Evolutionary conservation across 2,888 invertebrate species (phyloP).

Genomic region (Drosophila siamana): DNA sequence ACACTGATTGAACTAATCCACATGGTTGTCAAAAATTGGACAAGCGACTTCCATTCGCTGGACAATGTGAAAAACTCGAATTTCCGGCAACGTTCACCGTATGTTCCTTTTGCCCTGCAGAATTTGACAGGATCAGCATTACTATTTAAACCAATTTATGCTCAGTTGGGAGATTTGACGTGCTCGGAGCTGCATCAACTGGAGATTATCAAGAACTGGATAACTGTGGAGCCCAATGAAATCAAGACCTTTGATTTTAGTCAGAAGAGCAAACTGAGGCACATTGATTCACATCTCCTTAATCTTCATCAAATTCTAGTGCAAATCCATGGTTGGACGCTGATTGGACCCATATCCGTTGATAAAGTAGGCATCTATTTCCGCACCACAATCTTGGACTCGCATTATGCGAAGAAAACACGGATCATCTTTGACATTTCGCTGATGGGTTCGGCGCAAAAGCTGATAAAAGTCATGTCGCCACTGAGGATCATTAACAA

Average conservation of each 20-base stretch:
- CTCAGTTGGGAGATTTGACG: slow-evolving; percentile 88
- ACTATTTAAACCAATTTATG: slow-evolving; percentile 93
- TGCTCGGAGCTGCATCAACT: slow-evolving; percentile 80
- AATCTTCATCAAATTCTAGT: slow-evolving; percentile 95
- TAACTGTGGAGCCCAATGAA: slow-evolving; percentile 90
- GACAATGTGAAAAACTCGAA: slow-evolving; percentile 56
- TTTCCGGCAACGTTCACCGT: slow-evolving; percentile 93
- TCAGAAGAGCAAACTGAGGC: slow-evolving; percentile 89
- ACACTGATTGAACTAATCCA: slow-evolving; percentile 93
- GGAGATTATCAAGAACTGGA: slow-evolving; percentile 88
- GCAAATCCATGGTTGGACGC: slow-evolving; percentile 95
- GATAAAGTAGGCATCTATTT: slow-evolving; percentile 98
- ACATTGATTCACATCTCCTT: slow-evolving; percentile 91
- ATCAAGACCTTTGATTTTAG: slow-evolving; percentile 95
- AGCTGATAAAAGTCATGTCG: slow-evolving; percentile 94
- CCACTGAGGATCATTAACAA: slow-evolving; percentile 93
- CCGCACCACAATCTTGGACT: slow-evolving; percentile 87
- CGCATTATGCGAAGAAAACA: slow-evolving; percentile 86
- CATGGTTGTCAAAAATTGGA: slow-evolving; percentile 94
- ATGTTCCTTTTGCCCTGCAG: slow-evolving; percentile 96
- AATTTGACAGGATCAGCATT: slow-evolving; percentile 96
- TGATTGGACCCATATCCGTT: slow-evolving; percentile 95
- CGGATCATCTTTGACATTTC: slow-evolving; percentile 96
- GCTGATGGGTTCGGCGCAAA: slow-evolving; percentile 96
- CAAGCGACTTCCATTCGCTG: slow-evolving; percentile 89